A percentile compares a stretch with the other conserved stretches of the same genome.
Evolutionary conservation across 2,797 vertebrate genomes (phyloP).

Genomic region (Micrastur ruficollis): DNA sequence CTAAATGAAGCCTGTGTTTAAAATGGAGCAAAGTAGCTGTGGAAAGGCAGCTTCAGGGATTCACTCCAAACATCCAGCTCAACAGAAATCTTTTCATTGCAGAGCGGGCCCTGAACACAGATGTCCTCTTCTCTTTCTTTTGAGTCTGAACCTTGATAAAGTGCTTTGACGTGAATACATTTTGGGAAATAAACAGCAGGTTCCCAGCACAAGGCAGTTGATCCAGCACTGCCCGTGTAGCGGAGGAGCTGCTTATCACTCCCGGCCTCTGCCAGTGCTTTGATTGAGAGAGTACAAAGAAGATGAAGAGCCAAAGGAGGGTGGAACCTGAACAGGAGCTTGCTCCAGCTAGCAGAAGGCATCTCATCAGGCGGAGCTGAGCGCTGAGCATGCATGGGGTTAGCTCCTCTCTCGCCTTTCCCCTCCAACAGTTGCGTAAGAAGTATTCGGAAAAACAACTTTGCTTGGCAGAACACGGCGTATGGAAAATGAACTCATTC

Average conservation of each 20-base stretch:
- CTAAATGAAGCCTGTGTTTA: not conserved
- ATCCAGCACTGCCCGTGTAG: not conserved
- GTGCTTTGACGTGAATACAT: not conserved
- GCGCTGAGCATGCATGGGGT: not conserved
- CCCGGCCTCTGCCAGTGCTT: not conserved
- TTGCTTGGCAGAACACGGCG: not conserved
- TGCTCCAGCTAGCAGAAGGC: conserved; percentile 5
- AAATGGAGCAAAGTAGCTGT: not conserved
- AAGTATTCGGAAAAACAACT: conserved; percentile 7
- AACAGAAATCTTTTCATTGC: not conserved
- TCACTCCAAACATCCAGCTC: not conserved
- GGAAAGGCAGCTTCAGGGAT: not conserved
- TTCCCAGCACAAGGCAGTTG: not conserved
- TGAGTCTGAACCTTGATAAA: not conserved
- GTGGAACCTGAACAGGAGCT: not conserved
- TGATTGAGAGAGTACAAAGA: not conserved
- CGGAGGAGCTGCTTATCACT: not conserved
- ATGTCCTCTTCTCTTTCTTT: not conserved
- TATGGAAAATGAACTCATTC: conserved; percentile 18
- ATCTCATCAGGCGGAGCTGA: not conserved
- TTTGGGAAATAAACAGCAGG: not conserved
- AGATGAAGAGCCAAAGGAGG: not conserved
- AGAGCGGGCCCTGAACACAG: not conserved
- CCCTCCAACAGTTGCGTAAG: not conserved
- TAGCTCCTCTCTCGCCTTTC: not conserved